These are phyloP conservation scores for Gephyroberyx darwinii DNA, from an alignment of 2,797 vertebrate genomes.

Conservation along the genomic window DNA sequence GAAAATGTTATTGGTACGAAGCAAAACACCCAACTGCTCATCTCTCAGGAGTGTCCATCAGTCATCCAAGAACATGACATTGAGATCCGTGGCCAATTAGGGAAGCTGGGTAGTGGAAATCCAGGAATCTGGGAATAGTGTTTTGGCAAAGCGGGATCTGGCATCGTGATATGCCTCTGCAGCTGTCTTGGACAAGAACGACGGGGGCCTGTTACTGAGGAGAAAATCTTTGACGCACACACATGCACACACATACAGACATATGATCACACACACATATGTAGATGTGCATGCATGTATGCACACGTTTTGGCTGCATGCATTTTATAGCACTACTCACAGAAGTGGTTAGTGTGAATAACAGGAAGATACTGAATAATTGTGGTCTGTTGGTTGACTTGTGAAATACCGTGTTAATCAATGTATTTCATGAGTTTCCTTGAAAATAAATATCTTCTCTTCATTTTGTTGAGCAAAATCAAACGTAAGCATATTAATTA, in stretches of 20 bases:
- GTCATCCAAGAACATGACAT: constrained; percentile 69
- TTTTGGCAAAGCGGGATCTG: constrained; percentile 63
- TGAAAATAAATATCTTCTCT: constrained; percentile 24
- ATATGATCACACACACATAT: background rate
- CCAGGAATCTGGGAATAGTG: constrained; percentile 76
- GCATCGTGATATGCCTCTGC: constrained; percentile 57
- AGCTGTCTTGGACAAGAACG: constrained; percentile 70
- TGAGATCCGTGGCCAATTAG: constrained; percentile 71
- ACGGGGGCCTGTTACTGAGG: constrained; percentile 60
- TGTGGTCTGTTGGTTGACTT: background rate
- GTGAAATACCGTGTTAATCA: constrained; percentile 6
- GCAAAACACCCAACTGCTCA: constrained; percentile 54
- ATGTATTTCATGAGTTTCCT: constrained; percentile 4
- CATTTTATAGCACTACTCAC: background rate
- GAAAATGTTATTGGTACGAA: constrained; percentile 45
- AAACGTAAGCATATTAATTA: constrained; percentile 21
- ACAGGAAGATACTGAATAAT: constrained; percentile 15
- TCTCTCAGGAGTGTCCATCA: constrained; percentile 56
- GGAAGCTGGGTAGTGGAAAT: constrained; percentile 72
- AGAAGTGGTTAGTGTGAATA: background rate
- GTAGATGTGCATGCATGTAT: constrained; percentile 4
- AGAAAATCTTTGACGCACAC: constrained; percentile 49
- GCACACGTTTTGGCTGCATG: background rate
- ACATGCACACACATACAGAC: constrained; percentile 18
- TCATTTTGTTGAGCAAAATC: constrained; percentile 28